Evolutionary conservation across 1,140 invertebrate species (phyloP).

Genomic region (Cotesia glomerata): DNA sequence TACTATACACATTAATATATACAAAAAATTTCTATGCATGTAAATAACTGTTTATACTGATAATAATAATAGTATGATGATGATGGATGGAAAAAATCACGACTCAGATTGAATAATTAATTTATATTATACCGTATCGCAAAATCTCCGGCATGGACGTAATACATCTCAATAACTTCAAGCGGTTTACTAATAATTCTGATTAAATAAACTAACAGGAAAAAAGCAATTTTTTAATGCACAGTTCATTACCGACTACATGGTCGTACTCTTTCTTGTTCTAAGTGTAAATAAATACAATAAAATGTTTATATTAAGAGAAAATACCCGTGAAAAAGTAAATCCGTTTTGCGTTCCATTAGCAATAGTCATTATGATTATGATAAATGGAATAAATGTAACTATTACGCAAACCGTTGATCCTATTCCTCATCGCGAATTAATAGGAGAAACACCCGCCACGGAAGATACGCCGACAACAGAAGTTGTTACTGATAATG

Average conservation of each 20-base stretch:
- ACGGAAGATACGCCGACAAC: not conserved
- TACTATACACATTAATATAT: too few relatives aligned
- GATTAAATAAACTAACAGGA: constrained; percentile 39
- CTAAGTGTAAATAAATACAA: too few relatives aligned
- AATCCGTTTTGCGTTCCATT: too few relatives aligned
- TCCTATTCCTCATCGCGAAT: not conserved
- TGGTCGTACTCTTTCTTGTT: not conserved
- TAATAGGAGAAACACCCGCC: not conserved
- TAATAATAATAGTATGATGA: not conserved
- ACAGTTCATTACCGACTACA: constrained; percentile 1
- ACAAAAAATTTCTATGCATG: too few relatives aligned
- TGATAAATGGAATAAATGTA: too few relatives aligned
- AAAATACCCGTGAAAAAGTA: too few relatives aligned
- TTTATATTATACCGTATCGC: not conserved
- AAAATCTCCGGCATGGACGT: not conserved
- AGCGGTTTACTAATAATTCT: constrained; percentile 40
- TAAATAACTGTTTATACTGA: too few relatives aligned
- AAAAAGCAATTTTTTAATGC: constrained; percentile 11
- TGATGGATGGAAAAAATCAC: not conserved
- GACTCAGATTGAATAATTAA: too few relatives aligned
- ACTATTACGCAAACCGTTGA: not conserved
- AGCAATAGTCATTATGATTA: too few relatives aligned
- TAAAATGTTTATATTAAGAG: too few relatives aligned
- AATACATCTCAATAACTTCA: constrained; percentile 21
- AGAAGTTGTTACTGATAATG: not conserved